Base-by-base conservation (phyloP, 2,797 vertebrate genomes). In the Morus bassanus region DNA sequence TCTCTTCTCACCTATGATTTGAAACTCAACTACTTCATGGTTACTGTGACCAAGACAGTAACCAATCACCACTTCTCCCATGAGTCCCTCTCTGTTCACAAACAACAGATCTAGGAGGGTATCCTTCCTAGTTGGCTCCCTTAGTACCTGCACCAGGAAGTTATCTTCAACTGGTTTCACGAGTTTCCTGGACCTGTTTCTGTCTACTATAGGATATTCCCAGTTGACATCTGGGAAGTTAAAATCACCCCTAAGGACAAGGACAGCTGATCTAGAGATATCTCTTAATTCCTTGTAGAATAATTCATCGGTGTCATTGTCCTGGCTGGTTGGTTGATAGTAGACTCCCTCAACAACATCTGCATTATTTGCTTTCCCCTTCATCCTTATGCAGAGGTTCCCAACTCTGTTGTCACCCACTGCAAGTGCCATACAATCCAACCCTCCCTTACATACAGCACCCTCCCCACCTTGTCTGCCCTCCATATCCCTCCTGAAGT, bases 391-490 rank as follows among this genome's bases (percentile, higher is more conserved):
- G 3, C 4, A 65, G 48, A 43, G 35, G 11, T 10, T 59, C 27
- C 45, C 46, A 56, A 18, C 13, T 28, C 2, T 30, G 25, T 33
- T 3, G 2, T 17, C 2, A 8, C 24, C 22, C 35, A 6, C 11
- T 12, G 24, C 18, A 39, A 75, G 21, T 4, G 3, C 7, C 33
- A 39, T 25, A 45, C 33, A 75, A 4, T 24, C 4, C 46, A 70
- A 14, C 17, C 15, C 6, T 48, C 10, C 9, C 6, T 21, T 39
- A 17, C 24, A 45, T 7, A 15, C 18, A 31, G 33, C 6, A 27
- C 4, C 12, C 4, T 7, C 28, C 18, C 25, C 3, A 1, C 17
- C 33, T 45, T 9, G 1, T 39, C 17, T 45, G 21, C 35, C 41
- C 23, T 35, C 8, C 11, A 31, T n/a, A 14, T 27, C 7, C 7